Percentiles rank a stretch among this genome's conserved stretches.
Evolutionary conservation across 92 coral and sea anemone genomes (phyloP).

Genomic region (Porites cylindrica): DNA sequence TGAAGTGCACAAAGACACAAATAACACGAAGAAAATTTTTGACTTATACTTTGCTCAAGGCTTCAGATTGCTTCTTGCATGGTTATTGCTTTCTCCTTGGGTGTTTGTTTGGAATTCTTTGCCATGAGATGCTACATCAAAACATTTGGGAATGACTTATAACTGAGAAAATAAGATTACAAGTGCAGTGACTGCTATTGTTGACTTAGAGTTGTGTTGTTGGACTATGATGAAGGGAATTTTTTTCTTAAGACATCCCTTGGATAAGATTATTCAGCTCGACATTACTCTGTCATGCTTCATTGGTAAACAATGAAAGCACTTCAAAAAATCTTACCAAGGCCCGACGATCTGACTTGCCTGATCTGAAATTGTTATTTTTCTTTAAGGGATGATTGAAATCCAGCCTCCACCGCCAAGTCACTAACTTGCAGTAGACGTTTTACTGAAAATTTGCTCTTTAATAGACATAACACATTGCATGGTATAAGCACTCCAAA

Average conservation of each 20-base stretch:
- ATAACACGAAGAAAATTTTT: not conserved
- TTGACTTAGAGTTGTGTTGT: constrained; percentile 6
- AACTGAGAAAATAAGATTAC: constrained; percentile 14
- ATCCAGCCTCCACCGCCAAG: constrained; percentile 6
- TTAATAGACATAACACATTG: constrained; percentile 14
- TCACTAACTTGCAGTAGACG: constrained; percentile 15
- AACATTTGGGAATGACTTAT: constrained; percentile 9
- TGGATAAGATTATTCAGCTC: constrained; percentile 18
- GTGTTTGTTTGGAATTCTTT: constrained; percentile 11
- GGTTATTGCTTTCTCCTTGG: constrained; percentile 14
- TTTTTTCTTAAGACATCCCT: constrained; percentile 2
- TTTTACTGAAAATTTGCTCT: constrained; percentile 6
- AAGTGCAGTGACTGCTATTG: constrained; percentile 13
- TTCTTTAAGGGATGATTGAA: constrained; percentile 14
- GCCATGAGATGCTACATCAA: constrained; percentile 4
- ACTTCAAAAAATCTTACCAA: constrained; percentile 5
- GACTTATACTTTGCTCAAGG: constrained; percentile 17
- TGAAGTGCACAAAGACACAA: too few species aligned
- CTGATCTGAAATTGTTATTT: constrained; percentile 8
- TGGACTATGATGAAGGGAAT: constrained; percentile 19
- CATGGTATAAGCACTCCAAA: not conserved
- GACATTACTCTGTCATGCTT: constrained; percentile 16
- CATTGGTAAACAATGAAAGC: constrained; percentile 13
- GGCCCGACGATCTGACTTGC: constrained; percentile 6
- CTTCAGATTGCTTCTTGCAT: constrained; percentile 19